A percentile compares a stretch with the other conserved stretches of the same genome.
Evolutionary conservation across 2,113 vertebrate species (phyloP).

Genomic region (Pteronura brasiliensis): DNA sequence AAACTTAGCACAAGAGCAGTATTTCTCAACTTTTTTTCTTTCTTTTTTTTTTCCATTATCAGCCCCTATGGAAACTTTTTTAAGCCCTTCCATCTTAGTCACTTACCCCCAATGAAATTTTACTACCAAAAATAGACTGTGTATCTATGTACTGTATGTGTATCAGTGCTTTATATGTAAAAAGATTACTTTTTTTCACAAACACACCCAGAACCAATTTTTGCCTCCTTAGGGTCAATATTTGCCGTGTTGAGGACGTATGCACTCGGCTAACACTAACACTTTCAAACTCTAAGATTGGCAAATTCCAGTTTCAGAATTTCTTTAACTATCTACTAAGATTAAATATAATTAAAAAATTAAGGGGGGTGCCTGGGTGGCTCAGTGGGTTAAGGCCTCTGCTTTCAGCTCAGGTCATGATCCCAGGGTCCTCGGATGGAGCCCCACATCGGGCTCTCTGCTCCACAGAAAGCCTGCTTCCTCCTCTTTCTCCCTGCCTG

Average conservation of each 20-base stretch:
- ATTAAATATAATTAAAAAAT: constrained; percentile 25
- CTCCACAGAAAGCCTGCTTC: no score
- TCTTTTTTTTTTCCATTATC: neutral
- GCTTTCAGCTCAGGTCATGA: no score
- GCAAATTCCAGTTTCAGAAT: neutral
- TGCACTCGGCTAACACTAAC: neutral
- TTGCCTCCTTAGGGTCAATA: neutral
- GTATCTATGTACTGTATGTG: neutral
- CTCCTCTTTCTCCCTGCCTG: no score
- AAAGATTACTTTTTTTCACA: neutral
- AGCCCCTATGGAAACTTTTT: neutral
- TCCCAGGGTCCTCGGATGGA: no score
- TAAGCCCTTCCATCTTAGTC: neutral
- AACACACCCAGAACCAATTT: neutral
- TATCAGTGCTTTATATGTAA: neutral
- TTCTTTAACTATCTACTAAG: constrained; percentile 1
- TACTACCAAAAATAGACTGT: constrained; percentile 1
- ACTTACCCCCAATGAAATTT: neutral
- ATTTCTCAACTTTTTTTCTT: neutral
- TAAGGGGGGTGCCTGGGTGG: neutral
- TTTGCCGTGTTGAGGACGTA: neutral
- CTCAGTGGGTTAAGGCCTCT: no score
- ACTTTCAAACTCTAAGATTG: neutral
- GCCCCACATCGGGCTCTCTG: no score
- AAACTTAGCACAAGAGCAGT: neutral